These are phyloP conservation scores for Ceraclea dissimilis DNA, from an alignment of 2,888 invertebrate genomes.

Conservation along the genomic window DNA sequence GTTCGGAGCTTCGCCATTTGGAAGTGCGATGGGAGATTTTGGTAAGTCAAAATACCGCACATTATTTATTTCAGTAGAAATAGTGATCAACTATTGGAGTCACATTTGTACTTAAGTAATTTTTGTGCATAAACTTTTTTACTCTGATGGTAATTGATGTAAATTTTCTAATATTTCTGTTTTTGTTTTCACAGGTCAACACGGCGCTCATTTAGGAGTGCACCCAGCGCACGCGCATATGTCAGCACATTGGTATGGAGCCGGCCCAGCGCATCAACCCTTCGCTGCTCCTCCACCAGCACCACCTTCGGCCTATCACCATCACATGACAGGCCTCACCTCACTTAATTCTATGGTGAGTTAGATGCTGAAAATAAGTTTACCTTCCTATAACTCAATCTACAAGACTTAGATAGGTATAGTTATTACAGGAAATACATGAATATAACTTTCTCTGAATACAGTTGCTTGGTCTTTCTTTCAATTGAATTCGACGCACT, in stretches of 20 bases:
- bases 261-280: slow-evolving; percentile 51
- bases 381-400: not conserved
- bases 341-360: slow-evolving; percentile 52
- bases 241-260: slow-evolving; percentile 58
- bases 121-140: no score
- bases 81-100: no score
- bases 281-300: slow-evolving; percentile 55
- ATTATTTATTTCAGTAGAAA: no score
- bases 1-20: slow-evolving; percentile 69
- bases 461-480: no score
- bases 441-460: no score
- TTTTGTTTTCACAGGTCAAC: slow-evolving; percentile 44
- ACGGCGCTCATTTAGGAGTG: slow-evolving; percentile 54
- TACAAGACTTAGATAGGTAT: no score
- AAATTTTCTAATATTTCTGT: no score
- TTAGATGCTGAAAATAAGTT: no score
- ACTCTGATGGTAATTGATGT: no score
- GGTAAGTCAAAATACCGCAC: slow-evolving; percentile 50
- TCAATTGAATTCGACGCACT: no score
- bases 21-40: slow-evolving; percentile 52
- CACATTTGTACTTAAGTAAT: no score
- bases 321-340: slow-evolving; percentile 57
- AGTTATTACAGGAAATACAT: no score
- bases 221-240: slow-evolving; percentile 53
- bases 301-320: slow-evolving; percentile 59